phyloP scores from a whole-genome alignment of 1,140 invertebrate species.

The Drosophila hydei region DNA sequence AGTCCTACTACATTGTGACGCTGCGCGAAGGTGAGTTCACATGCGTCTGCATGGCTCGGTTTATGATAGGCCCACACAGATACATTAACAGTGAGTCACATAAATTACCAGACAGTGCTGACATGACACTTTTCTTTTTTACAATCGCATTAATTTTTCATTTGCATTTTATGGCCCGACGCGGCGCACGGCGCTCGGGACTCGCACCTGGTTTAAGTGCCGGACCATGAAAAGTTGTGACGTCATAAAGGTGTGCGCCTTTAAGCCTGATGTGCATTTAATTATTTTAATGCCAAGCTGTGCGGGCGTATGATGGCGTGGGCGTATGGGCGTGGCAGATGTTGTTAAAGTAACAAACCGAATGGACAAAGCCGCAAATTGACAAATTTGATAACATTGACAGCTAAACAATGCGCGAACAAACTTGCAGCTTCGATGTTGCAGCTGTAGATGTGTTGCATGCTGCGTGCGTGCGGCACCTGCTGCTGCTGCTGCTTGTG shows the following conservation, averaged over 20 bases:
- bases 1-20: slow-evolving; percentile 91
- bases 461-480: slow-evolving; percentile 36
- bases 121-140: slow-evolving; percentile 66
- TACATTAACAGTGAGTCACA: slow-evolving; percentile 51
- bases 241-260: slow-evolving; percentile 50
- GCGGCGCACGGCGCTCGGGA: slow-evolving; percentile 23
- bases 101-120: slow-evolving; percentile 56
- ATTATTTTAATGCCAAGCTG: slow-evolving; percentile 65
- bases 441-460: slow-evolving; percentile 18
- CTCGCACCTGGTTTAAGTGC: slow-evolving; percentile 62
- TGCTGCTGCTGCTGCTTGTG: slow-evolving; percentile 32
- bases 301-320: slow-evolving; percentile 6
- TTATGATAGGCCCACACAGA: slow-evolving; percentile 46
- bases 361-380: slow-evolving; percentile 33
- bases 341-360: not conserved
- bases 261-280: slow-evolving; percentile 62
- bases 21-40: slow-evolving; percentile 88
- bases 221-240: slow-evolving; percentile 62
- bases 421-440: not conserved
- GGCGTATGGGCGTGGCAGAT: not conserved
- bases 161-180: slow-evolving; percentile 58
- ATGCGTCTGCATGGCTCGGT: slow-evolving; percentile 28
- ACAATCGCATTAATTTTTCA: slow-evolving; percentile 81
- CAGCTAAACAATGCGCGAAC: slow-evolving; percentile 20
- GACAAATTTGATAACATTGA: slow-evolving; percentile 34